Conservation (phyloP, 1,140 invertebrate genomes). For the Pentalonia nigronervosa region DNA sequence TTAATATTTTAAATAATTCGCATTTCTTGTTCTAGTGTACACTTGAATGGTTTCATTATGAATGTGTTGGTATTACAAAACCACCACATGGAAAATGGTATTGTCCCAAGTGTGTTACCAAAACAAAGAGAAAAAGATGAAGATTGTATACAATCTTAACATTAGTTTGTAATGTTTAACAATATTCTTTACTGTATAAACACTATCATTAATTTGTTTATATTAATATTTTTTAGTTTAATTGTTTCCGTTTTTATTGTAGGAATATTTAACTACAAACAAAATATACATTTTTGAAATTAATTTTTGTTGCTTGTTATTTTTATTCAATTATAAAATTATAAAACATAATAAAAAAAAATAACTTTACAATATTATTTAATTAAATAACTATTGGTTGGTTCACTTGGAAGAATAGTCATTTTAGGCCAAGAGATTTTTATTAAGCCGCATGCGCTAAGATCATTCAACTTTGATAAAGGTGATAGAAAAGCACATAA, state of each 20-base stretch:
- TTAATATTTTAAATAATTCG: slow-evolving; percentile 71
- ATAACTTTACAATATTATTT: no score
- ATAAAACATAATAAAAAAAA: not conserved
- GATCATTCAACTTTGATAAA: no score
- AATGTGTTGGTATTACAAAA: slow-evolving; percentile 93
- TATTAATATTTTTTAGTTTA: not conserved
- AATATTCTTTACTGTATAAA: not conserved
- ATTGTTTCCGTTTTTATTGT: not conserved
- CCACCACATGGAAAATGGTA: slow-evolving; percentile 98
- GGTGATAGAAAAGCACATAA: no score
- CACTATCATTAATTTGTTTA: not conserved
- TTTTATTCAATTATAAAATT: not conserved
- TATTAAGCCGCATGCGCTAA: no score
- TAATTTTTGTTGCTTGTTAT: not conserved
- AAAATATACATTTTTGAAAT: not conserved
- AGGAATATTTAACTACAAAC: not conserved
- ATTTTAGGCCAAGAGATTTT: no score
- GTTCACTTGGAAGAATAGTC: no score
- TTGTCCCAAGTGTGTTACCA: slow-evolving; percentile 68
- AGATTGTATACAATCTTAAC: not conserved
- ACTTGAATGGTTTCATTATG: slow-evolving; percentile 98
- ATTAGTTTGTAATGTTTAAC: not conserved
- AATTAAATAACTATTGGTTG: no score
- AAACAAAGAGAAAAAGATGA: not conserved
- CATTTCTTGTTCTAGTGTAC: not conserved